phyloP scores from a whole-genome alignment of 2,113 vertebrate species.

The Eidolon helvum region DNA sequence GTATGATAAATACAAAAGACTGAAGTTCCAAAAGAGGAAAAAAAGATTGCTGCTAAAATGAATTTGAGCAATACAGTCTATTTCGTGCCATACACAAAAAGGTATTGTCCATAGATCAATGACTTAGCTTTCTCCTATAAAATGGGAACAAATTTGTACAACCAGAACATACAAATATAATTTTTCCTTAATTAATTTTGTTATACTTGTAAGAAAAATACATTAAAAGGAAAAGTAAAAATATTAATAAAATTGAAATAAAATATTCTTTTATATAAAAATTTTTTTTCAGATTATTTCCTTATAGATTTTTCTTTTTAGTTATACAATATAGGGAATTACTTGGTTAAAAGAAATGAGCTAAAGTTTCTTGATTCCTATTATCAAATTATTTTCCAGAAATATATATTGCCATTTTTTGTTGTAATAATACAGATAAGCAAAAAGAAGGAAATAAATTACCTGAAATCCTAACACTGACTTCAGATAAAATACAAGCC shows the following conservation, averaged over 20 bases:
- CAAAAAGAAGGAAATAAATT: slow-evolving; percentile 11
- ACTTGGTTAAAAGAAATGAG: not conserved
- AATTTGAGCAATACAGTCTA: slow-evolving; percentile 67
- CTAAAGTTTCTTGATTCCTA: slow-evolving; percentile 20
- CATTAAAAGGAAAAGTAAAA: not conserved
- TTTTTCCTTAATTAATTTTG: not conserved
- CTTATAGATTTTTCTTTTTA: not conserved
- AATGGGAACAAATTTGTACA: not conserved
- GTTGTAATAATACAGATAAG: not conserved
- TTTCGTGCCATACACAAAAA: slow-evolving; percentile 77
- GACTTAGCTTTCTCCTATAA: not conserved
- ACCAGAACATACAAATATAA: not conserved
- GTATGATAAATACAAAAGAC: not conserved
- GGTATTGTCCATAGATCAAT: slow-evolving; percentile 62
- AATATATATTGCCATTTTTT: not conserved
- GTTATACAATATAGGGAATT: not conserved
- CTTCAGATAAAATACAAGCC: not conserved
- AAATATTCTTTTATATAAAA: not conserved
- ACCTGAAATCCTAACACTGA: not conserved
- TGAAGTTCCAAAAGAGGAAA: not conserved
- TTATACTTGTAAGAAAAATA: slow-evolving; percentile 5
- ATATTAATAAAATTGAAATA: not conserved
- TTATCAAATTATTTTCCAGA: slow-evolving; percentile 24
- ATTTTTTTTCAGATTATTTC: slow-evolving; percentile 10
- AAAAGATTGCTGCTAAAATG: slow-evolving; percentile 75